Evolutionary conservation across 2,888 invertebrate genomes (phyloP).

Genomic region (Rhyacophila evoluta): DNA sequence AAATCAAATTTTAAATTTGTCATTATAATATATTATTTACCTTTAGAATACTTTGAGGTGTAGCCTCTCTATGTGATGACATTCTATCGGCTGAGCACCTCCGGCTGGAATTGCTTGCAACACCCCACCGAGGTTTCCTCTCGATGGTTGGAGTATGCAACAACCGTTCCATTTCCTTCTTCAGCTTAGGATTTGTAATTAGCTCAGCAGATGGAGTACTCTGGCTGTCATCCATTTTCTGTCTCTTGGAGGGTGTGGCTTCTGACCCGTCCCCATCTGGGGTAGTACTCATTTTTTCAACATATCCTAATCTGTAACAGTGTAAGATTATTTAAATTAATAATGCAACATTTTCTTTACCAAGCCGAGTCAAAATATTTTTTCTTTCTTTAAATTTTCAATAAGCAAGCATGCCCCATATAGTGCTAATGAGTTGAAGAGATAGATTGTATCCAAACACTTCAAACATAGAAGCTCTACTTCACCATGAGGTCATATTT

Average conservation of each 20-base stretch:
- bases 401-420: no score
- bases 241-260: slow-evolving; percentile 62
- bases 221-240: slow-evolving; percentile 59
- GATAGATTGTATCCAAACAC: no score
- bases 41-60: slow-evolving; percentile 78
- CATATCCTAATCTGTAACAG: slow-evolving; percentile 38
- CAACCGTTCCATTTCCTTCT: slow-evolving; percentile 61
- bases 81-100: slow-evolving; percentile 35
- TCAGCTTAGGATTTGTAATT: slow-evolving; percentile 58
- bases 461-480: no score
- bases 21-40: no score
- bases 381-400: no score
- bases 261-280: slow-evolving; percentile 55
- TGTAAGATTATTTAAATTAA: no score
- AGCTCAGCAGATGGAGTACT: slow-evolving; percentile 58
- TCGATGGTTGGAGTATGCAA: slow-evolving; percentile 72
- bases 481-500: no score
- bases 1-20: no score
- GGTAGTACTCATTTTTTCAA: slow-evolving; percentile 50
- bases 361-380: no score
- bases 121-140: slow-evolving; percentile 58
- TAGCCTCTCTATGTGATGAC: slow-evolving; percentile 59
- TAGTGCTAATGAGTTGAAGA: no score
- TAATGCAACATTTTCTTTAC: no score
- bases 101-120: slow-evolving; percentile 48